Conservation (phyloP, 2,888 invertebrate genomes). For the Cheilosia scutellata region DNA sequence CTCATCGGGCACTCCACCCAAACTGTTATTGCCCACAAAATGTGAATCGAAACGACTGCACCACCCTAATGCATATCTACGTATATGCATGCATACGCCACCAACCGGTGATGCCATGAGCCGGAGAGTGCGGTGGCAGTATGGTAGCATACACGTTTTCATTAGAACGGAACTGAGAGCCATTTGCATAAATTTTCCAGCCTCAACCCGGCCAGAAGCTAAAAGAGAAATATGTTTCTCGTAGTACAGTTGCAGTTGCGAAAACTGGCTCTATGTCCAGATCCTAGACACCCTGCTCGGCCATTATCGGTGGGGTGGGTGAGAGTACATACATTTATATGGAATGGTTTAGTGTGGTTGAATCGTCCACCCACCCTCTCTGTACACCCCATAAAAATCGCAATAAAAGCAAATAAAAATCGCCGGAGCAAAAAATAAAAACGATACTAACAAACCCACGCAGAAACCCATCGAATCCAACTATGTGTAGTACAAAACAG, state of each 20-base stretch:
- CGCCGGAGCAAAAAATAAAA: conserved; percentile 39
- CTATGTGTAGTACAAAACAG: conserved; percentile 1
- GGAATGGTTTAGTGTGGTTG: conserved; percentile 44
- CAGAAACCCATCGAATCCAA: conserved; percentile 54
- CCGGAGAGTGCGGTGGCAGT: conserved; percentile 30
- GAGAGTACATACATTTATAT: background rate
- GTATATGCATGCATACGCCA: conserved; percentile 8
- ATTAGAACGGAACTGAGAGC: conserved; percentile 76
- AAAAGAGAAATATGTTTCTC: conserved; percentile 73
- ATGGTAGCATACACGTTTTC: conserved; percentile 64
- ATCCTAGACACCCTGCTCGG: conserved; percentile 14
- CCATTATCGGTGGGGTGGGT: conserved; percentile 51
- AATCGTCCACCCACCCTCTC: conserved; percentile 38
- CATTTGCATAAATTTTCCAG: conserved; percentile 76
- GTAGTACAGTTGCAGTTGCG: conserved; percentile 44
- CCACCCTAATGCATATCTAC: conserved; percentile 52
- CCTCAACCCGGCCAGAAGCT: conserved; percentile 72
- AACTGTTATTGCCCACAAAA: conserved; percentile 76
- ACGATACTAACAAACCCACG: conserved; percentile 43
- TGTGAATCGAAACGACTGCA: conserved; percentile 72
- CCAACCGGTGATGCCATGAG: background rate
- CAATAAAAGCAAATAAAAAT: conserved; percentile 76
- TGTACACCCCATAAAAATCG: conserved; percentile 65
- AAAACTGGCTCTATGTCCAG: conserved; percentile 42
- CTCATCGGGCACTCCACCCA: conserved; percentile 31